These are phyloP conservation scores for Pteria penguin DNA, from an alignment of 2,888 invertebrate genomes.

Conservation along the genomic window DNA sequence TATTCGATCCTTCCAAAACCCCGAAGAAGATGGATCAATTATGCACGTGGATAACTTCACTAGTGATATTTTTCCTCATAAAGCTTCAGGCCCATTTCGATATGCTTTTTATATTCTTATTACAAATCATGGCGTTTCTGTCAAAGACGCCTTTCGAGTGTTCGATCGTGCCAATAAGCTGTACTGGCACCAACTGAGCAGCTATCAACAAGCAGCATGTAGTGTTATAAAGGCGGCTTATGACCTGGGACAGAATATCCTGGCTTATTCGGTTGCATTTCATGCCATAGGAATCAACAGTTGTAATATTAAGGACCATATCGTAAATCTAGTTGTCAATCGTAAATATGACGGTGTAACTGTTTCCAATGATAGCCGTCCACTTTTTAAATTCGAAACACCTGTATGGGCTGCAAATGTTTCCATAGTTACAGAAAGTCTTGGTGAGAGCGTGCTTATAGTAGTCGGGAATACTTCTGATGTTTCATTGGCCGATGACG, in stretches of 20 bases:
- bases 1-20: slow-evolving; percentile 58
- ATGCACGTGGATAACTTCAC: slow-evolving; percentile 51
- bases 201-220: slow-evolving; percentile 59
- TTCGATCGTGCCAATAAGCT: slow-evolving; percentile 61
- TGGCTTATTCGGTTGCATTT: slow-evolving; percentile 53
- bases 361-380: slow-evolving; percentile 45
- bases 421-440: not conserved
- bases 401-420: slow-evolving; percentile 44
- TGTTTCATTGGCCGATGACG: no score
- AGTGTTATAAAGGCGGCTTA: slow-evolving; percentile 61
- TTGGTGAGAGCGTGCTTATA: not conserved
- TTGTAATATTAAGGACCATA: slow-evolving; percentile 53
- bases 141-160: slow-evolving; percentile 52
- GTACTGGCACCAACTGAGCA: slow-evolving; percentile 59
- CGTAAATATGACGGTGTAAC: slow-evolving; percentile 35
- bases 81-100: slow-evolving; percentile 62
- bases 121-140: slow-evolving; percentile 42
- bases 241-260: slow-evolving; percentile 54
- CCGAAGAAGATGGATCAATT: slow-evolving; percentile 60
- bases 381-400: slow-evolving; percentile 52
- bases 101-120: slow-evolving; percentile 57
- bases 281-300: slow-evolving; percentile 56
- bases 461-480: not conserved
- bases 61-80: slow-evolving; percentile 54
- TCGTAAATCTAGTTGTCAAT: slow-evolving; percentile 48